Evolutionary conservation across 2,888 invertebrate species (phyloP), one percentile per base, ranked within the genome.

Genomic region (Cacoxenus indagator): DNA sequence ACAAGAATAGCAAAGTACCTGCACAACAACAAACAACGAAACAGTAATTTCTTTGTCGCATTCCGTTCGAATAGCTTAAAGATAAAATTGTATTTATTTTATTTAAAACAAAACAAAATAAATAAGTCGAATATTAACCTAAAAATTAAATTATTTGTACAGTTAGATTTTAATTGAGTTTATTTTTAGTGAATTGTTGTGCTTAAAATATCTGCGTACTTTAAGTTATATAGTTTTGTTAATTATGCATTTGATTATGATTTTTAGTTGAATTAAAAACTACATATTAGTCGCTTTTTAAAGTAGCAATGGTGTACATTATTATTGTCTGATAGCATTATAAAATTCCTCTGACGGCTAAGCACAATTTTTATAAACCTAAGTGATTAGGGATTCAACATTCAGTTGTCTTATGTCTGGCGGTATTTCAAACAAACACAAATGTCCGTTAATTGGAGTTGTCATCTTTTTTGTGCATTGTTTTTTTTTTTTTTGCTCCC

Each of bases 41-140:
- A 54, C 3, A 55, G 22, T n/a, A 31, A 67, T 43, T 51, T 62
- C 54, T 67, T 62, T 55, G 45, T 65, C 78, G 81, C 78, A 83
- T 82, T 83, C 82, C 82, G 80, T 83, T 83, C 71, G 79, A 78
- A 78, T 67, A 74, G 74, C 67, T 70, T 74, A 70, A 48, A 48
- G 17, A 48, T 45, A 67, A 26, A 72, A 71, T 55, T 61, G 67
- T 70, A 51, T 70, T 67, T 9, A 31, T 51, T 11, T 67, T 69
- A 51, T 62, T 62, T 45, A 55, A 59, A 48, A 65, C 55, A 68
- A 45, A 54, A 65, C 62, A 65, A 70, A 65, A 68, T 67, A 72
- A 72, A 74, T 70, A 73, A 72, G 67, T 70, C 70, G 71, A 78
- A 73, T 65, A 11, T 17, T 31, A 51, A 51, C 24, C 11, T 14